These are phyloP conservation scores for Seladonia tumulorum DNA, from an alignment of 2,888 invertebrate species.

Conservation along the genomic window DNA sequence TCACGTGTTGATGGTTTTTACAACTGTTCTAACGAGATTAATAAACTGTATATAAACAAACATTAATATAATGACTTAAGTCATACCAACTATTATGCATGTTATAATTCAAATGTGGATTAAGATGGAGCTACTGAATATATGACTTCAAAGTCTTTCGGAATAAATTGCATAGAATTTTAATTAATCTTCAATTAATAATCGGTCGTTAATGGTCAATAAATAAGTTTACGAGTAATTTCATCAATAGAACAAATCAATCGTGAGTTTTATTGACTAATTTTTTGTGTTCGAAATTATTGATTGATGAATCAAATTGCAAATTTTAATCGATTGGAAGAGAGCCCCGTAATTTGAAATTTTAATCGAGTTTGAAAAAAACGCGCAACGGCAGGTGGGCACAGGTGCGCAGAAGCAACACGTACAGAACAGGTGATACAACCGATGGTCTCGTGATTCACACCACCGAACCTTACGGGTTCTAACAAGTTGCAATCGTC, in stretches of 20 bases:
- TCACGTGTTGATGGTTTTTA: neutral
- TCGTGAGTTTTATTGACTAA: neutral
- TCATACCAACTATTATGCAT: neutral
- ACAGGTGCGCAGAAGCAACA: constrained; percentile 63
- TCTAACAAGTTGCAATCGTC: constrained; percentile 49
- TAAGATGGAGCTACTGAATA: neutral
- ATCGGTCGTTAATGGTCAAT: neutral
- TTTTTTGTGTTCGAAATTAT: neutral
- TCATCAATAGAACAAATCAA: neutral
- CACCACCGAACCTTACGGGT: constrained; percentile 45
- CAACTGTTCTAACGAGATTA: neutral
- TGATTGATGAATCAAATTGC: neutral
- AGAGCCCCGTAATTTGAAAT: neutral
- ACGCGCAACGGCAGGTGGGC: constrained; percentile 34
- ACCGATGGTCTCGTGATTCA: constrained; percentile 67
- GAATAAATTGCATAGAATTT: too few relatives aligned
- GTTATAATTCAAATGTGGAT: neutral
- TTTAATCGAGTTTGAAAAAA: constrained; percentile 30
- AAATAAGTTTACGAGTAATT: neutral
- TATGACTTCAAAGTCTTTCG: neutral
- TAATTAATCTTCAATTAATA: neutral
- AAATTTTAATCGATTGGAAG: neutral
- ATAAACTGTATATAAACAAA: constrained; percentile 15
- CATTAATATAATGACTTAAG: neutral
- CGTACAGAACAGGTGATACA: constrained; percentile 70